Base-by-base conservation (phyloP, 2,888 invertebrate genomes). In the Ormia ochracea region DNA sequence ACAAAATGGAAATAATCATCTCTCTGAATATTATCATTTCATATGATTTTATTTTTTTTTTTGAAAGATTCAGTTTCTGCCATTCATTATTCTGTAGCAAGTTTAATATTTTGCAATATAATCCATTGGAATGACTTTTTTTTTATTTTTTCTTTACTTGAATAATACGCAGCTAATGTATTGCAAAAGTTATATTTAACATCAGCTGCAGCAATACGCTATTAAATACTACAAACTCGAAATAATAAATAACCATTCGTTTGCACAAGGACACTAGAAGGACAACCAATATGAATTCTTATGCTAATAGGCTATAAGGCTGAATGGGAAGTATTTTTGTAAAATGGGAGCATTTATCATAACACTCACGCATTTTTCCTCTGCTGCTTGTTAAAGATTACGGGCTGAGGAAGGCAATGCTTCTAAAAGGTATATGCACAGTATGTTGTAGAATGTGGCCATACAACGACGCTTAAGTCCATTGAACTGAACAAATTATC, bases 181-280 rank as follows among this genome's bases (percentile, higher is more conserved):
- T 38, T 63, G 2, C n/a, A 56, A 45, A 28, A 73, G 26, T 7
- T 73, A 36, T 48, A 58, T 65, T 48, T 73, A 56, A 41, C 33
- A 48, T 45, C 56, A 66, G 19, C 26, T 56, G 17, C 43, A 50
- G 12, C 7, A 31, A 31, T 43, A 31, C 52, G 58, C 66, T 41
- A 38, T 38, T 14, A n/a, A n/a, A n/a, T n/a, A n/a, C n/a, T 38
- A 45, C 54, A 48, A 41, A 41, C 12, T 48, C 33, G 43, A 26
- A 58, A 28, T 33, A 58, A 66, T 66, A 59, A 74, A 79, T 69
- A 74, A 74, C 69, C 65, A 48, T 50, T 69, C 23, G 36, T 50
- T 65, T 23, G 33, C 10, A 28, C 72, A 79, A 79, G 78, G 78
- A 79, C 78, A 74, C 19, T 38, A 58, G 50, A 74, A 79, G 78